Conservation (phyloP, 2,113 vertebrate species). For the Girardinichthys multiradiatus region DNA sequence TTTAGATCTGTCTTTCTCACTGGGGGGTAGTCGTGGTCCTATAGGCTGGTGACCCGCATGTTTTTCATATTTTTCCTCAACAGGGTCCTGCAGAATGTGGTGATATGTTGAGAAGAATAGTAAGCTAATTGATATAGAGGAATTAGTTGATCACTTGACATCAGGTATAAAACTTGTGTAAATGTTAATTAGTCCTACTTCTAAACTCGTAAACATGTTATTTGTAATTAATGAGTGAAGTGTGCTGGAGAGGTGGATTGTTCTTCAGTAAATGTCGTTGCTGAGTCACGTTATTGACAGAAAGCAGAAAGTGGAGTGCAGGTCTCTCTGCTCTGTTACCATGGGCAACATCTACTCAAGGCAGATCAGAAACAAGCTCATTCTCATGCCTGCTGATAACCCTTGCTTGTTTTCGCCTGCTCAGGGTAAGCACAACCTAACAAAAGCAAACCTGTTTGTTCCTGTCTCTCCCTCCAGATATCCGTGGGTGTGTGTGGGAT, state of each 20-base stretch:
- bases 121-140: not conserved
- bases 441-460: constrained; percentile 41
- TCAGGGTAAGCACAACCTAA: constrained; percentile 40
- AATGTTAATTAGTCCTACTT: not conserved
- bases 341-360: constrained; percentile 63
- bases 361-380: constrained; percentile 57
- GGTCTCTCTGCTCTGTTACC: constrained; percentile 58
- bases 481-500: constrained; percentile 87
- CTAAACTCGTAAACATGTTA: not conserved
- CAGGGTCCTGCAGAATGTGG: not conserved
- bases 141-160: not conserved
- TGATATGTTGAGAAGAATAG: not conserved
- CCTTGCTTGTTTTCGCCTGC: constrained; percentile 25
- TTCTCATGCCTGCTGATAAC: constrained; percentile 58
- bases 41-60: not conserved
- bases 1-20: too few relatives aligned
- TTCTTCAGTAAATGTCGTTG: constrained; percentile 27
- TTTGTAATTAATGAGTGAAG: not conserved
- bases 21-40: too few relatives aligned
- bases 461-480: constrained; percentile 52
- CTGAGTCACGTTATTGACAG: constrained; percentile 39
- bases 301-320: constrained; percentile 39
- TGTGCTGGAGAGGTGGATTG: not conserved
- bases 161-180: not conserved
- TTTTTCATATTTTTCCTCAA: not conserved